Percentiles rank a stretch among this genome's conserved stretches.
Conservation (phyloP, 2,797 vertebrate genomes). For the Allenopithecus nigroviridis region DNA sequence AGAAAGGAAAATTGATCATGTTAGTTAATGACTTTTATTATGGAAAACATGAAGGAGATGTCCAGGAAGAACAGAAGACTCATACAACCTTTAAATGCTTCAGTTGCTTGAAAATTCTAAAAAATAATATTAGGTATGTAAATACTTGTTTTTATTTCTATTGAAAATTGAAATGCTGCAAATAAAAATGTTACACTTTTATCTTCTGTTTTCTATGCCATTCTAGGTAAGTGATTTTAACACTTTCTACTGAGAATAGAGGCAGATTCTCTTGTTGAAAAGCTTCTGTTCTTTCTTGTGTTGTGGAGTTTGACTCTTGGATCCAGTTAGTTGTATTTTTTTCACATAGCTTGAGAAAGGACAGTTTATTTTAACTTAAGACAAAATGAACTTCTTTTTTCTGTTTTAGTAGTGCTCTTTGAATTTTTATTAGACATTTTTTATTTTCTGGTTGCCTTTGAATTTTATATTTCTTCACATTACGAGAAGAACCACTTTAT, state of each 20-base stretch:
- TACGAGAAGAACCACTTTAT: neutral
- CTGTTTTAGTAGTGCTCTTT: neutral
- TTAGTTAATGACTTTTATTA: conserved; percentile 98
- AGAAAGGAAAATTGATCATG: conserved; percentile 96
- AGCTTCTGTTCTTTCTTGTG: neutral
- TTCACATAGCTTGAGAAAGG: conserved; percentile 22
- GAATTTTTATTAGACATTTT: conserved; percentile 31
- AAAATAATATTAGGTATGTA: conserved; percentile 97
- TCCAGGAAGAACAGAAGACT: conserved; percentile 88
- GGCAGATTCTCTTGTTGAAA: neutral
- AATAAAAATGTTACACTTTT: conserved; percentile 29
- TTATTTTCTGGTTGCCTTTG: conserved; percentile 35
- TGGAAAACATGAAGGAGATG: conserved; percentile 92
- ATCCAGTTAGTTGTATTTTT: neutral
- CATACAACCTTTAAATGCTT: conserved; percentile 96
- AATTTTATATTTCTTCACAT: conserved; percentile 47
- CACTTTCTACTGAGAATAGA: conserved; percentile 24
- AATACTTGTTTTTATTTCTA: conserved; percentile 57
- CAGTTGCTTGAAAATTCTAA: conserved; percentile 97
- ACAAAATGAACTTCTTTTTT: conserved; percentile 21
- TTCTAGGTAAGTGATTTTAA: conserved; percentile 4
- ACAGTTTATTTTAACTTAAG: conserved; percentile 35
- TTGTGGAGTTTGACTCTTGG: neutral
- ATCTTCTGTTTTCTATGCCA: neutral
- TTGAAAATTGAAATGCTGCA: conserved; percentile 38